These are phyloP conservation scores for Alfaro cultratus DNA, from an alignment of 2,797 vertebrate species.

Conservation along the genomic window DNA sequence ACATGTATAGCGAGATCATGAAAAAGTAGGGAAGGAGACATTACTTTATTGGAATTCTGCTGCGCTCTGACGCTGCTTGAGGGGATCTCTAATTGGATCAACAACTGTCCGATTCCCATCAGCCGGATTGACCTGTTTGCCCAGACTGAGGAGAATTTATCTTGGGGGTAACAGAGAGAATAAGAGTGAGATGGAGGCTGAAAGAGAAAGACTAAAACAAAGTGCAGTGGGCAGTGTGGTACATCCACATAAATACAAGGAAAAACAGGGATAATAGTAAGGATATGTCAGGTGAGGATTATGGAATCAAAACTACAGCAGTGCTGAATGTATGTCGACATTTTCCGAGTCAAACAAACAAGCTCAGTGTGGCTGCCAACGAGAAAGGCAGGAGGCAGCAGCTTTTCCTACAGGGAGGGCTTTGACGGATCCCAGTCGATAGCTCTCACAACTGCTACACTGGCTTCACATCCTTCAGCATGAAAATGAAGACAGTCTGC, in stretches of 20 bases:
- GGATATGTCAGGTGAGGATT: constrained; percentile 18
- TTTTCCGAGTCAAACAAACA: constrained; percentile 43
- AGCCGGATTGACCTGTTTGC: constrained; percentile 68
- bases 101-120: constrained; percentile 77
- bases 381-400: constrained; percentile 41
- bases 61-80: constrained; percentile 51
- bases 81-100: constrained; percentile 77
- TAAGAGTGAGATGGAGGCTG: constrained; percentile 14
- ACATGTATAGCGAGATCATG: constrained; percentile 40
- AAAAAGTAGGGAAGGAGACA: constrained; percentile 35
- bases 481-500: constrained; percentile 73
- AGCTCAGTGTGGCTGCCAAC: constrained; percentile 48
- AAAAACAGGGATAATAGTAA: constrained; percentile 7
- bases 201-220: constrained; percentile 19
- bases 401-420: constrained; percentile 56
- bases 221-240: constrained; percentile 7
- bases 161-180: constrained; percentile 52
- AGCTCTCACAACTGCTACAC: constrained; percentile 70
- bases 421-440: constrained; percentile 75
- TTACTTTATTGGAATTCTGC: constrained; percentile 66
- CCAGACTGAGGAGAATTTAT: constrained; percentile 56
- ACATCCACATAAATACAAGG: constrained; percentile 27
- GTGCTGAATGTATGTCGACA: constrained; percentile 24
- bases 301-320: not conserved
- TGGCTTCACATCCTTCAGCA: constrained; percentile 69